Percentiles rank a stretch among this genome's conserved stretches.
Evolutionary conservation across 2,888 invertebrate genomes (phyloP).

Genomic region (Fragum sueziense): DNA sequence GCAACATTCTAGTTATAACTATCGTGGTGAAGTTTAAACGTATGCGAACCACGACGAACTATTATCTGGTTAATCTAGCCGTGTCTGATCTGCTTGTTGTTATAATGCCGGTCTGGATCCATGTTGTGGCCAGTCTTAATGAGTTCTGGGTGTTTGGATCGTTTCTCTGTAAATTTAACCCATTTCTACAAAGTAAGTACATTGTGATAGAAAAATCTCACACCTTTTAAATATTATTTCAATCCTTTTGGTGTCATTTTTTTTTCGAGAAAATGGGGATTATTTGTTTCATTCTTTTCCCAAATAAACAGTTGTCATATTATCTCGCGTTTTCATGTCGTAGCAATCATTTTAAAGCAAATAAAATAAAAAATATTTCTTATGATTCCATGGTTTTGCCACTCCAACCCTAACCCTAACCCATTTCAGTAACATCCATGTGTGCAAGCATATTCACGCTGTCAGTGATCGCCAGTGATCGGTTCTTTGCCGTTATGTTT

Average conservation of each 20-base stretch:
- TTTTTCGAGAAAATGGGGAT: no score
- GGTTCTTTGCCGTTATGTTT: conserved; percentile 77
- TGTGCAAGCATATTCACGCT: conserved; percentile 75
- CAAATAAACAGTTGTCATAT: no score
- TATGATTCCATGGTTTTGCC: no score
- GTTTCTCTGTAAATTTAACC: conserved; percentile 90
- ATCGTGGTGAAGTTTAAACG: conserved; percentile 69
- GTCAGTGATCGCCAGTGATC: conserved; percentile 74
- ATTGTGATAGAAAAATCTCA: no score
- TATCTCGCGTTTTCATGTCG: no score
- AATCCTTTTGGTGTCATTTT: no score
- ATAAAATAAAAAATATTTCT: no score
- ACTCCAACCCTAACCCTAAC: no score
- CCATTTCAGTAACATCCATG: conserved; percentile 73
- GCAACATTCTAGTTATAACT: conserved; percentile 71
- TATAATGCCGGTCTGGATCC: conserved; percentile 88
- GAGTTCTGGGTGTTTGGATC: conserved; percentile 90
- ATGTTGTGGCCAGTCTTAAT: conserved; percentile 89
- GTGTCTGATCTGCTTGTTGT: conserved; percentile 77
- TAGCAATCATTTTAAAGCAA: no score
- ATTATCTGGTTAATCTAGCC: conserved; percentile 78
- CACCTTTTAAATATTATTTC: no score
- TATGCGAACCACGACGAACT: conserved; percentile 79
- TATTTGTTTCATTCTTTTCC: no score
- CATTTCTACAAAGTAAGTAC: conserved; percentile 88